phyloP scores from a whole-genome alignment of 2,888 invertebrate species.

The Aspidiotus rigidus region DNA sequence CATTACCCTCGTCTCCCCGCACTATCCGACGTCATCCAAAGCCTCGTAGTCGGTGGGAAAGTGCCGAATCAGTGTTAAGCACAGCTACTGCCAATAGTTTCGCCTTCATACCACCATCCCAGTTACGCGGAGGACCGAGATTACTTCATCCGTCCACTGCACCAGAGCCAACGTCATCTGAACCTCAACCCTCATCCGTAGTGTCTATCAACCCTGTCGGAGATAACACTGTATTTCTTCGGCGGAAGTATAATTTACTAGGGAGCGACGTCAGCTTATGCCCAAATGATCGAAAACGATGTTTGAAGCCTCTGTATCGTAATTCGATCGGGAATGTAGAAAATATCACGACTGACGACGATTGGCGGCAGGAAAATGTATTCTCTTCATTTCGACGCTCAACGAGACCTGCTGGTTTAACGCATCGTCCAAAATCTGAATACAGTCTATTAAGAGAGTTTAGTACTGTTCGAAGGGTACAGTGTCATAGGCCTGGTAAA shows the following conservation, averaged over 20 bases:
- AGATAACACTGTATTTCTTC: background rate
- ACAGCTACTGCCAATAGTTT: conserved; percentile 31
- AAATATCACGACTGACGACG: background rate
- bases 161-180: background rate
- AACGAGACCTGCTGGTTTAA: background rate
- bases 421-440: background rate
- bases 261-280: conserved; percentile 2
- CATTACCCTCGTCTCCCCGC: conserved; percentile 4
- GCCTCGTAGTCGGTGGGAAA: conserved; percentile 18
- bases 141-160: background rate
- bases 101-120: conserved; percentile 28
- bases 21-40: background rate
- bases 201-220: background rate
- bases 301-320: background rate
- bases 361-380: background rate
- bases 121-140: background rate
- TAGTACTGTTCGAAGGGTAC: conserved; percentile 42
- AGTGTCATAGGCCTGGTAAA: conserved; percentile 64
- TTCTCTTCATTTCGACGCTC: background rate
- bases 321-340: conserved; percentile 22
- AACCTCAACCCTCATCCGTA: background rate
- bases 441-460: background rate
- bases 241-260: conserved; percentile 3
- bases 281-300: background rate
- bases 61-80: conserved; percentile 30